These are phyloP conservation scores for Steinernema khuongi DNA, from an alignment of 1,140 invertebrate species.

Conservation along the genomic window DNA sequence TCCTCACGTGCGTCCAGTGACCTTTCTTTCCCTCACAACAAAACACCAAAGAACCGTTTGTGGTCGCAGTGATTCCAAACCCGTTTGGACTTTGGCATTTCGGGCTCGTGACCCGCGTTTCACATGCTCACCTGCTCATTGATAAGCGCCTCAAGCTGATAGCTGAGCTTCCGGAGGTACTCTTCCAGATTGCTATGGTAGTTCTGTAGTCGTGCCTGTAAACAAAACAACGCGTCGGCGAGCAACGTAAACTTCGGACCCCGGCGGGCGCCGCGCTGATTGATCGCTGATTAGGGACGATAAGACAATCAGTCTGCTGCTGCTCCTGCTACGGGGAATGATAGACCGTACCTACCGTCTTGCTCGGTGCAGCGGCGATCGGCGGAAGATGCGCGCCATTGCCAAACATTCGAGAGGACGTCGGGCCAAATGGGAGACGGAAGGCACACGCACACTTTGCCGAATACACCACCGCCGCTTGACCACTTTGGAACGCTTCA, in stretches of 20 bases:
- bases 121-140: neutral
- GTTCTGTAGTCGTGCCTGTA: constrained; percentile 10
- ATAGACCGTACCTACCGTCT: neutral
- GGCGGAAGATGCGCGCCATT: constrained; percentile 6
- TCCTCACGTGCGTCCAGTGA: too few species aligned
- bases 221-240: constrained; percentile 6
- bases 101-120: too few species aligned
- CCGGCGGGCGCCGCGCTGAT: neutral
- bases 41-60: too few species aligned
- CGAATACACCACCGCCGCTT: neutral
- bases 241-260: neutral
- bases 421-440: neutral
- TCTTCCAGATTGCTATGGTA: neutral
- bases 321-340: neutral
- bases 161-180: constrained; percentile 7
- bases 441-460: neutral
- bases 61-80: too few species aligned
- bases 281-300: neutral
- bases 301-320: neutral
- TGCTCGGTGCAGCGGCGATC: neutral
- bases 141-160: constrained; percentile 15
- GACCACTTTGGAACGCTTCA: constrained; percentile 1
- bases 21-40: too few species aligned
- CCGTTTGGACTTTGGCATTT: too few species aligned
- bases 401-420: constrained; percentile 8